Percentiles rank a stretch among this genome's conserved stretches.
These are phyloP conservation scores for Parauchenoglanis punctatus DNA, from an alignment of 2,797 vertebrate species.

Conservation along the genomic window DNA sequence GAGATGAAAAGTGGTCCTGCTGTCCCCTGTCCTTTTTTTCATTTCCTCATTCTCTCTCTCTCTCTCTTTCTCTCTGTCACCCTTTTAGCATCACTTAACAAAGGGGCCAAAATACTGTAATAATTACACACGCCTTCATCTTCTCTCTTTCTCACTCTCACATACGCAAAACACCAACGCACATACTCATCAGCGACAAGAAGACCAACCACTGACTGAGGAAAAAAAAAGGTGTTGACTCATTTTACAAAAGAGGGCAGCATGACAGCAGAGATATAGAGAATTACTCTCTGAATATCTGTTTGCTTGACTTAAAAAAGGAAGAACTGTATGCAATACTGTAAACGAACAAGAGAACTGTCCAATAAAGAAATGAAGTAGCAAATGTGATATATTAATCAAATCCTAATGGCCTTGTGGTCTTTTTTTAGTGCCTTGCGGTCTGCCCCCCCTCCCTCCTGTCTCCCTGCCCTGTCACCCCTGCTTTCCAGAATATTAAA, in stretches of 20 bases:
- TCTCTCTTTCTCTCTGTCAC: neutral
- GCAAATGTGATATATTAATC: conserved; percentile 73
- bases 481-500: conserved; percentile 63
- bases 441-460: conserved; percentile 20
- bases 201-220: conserved; percentile 13
- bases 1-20: conserved; percentile 21
- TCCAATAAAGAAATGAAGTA: conserved; percentile 70
- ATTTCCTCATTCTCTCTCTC: neutral
- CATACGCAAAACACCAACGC: conserved; percentile 33
- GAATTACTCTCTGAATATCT: conserved; percentile 40
- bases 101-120: conserved; percentile 32
- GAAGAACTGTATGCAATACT: neutral
- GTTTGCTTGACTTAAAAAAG: neutral
- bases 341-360: conserved; percentile 62
- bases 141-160: conserved; percentile 21
- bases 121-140: conserved; percentile 34
- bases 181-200: conserved; percentile 11
- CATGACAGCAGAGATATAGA: conserved; percentile 55
- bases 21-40: conserved; percentile 14
- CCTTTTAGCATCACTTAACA: conserved; percentile 17
- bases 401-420: conserved; percentile 46
- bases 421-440: conserved; percentile 40
- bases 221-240: conserved; percentile 39
- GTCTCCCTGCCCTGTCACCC: conserved; percentile 53
- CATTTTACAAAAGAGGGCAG: conserved; percentile 52